phyloP scores from a whole-genome alignment of 2,113 vertebrate genomes.

The Elephas maximus region DNA sequence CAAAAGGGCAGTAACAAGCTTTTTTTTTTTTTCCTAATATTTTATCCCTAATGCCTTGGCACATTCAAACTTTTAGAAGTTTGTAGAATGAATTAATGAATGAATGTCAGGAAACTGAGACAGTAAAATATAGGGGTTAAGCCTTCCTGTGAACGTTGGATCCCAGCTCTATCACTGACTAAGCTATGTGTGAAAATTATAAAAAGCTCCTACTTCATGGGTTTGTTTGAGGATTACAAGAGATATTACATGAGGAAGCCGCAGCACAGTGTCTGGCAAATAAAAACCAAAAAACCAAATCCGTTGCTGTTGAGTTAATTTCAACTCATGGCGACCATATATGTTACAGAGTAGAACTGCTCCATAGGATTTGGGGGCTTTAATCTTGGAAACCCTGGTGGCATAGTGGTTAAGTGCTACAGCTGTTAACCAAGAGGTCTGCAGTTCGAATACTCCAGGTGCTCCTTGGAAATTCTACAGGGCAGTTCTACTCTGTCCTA shows the following conservation, averaged over 20 bases:
- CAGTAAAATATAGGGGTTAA: not conserved
- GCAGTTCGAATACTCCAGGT: too few species aligned
- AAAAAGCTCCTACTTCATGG: not conserved
- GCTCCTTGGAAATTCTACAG: too few species aligned
- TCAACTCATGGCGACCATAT: not conserved
- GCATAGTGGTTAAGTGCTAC: too few species aligned
- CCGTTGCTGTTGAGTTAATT: not conserved
- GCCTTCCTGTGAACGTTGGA: not conserved
- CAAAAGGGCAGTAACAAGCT: not conserved
- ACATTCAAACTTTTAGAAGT: not conserved
- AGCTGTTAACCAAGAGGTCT: too few species aligned
- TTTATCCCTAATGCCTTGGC: not conserved
- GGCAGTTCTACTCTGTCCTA: too few species aligned
- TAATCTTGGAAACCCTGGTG: too few species aligned
- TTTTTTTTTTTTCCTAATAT: not conserved
- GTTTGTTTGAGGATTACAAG: not conserved
- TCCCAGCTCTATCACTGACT: not conserved
- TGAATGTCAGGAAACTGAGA: not conserved
- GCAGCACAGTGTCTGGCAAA: not conserved
- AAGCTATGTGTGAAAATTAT: not conserved
- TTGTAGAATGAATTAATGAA: not conserved
- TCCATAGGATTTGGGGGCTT: too few species aligned
- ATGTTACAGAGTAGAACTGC: not conserved
- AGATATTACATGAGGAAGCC: not conserved
- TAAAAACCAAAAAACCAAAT: not conserved